Evolutionary conservation across 2,113 vertebrate species (phyloP).

Genomic region (Lathamus discolor): DNA sequence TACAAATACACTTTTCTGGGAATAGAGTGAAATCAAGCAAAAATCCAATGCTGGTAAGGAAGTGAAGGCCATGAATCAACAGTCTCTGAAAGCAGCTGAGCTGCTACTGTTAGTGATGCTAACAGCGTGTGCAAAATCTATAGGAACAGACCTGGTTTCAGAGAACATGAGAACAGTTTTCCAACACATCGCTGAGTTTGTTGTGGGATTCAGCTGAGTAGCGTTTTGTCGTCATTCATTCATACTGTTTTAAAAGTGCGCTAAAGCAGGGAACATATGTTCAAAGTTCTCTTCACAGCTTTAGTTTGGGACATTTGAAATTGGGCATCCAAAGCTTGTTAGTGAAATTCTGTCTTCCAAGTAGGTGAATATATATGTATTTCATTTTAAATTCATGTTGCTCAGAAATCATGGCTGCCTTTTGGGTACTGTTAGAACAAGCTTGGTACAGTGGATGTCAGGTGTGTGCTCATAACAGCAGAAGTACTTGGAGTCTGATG

Average conservation of each 20-base stretch:
- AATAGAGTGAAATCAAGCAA: background rate
- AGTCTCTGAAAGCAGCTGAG: background rate
- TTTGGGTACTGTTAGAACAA: background rate
- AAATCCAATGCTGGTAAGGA: background rate
- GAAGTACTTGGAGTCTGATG: background rate
- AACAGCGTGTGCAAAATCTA: fast-evolving
- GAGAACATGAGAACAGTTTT: background rate
- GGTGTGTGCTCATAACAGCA: fast-evolving
- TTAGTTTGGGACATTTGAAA: background rate
- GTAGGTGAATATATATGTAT: background rate
- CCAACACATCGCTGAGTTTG: background rate
- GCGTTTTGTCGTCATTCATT: background rate
- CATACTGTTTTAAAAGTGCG: background rate
- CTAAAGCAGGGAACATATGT: background rate
- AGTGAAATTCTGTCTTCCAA: background rate
- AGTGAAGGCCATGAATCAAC: background rate
- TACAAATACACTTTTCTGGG: background rate
- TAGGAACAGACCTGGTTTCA: background rate
- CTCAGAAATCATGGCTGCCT: background rate
- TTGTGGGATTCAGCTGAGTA: background rate
- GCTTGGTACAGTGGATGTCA: background rate
- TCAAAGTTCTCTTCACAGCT: background rate
- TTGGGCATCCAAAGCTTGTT: background rate
- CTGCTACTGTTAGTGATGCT: background rate
- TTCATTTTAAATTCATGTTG: background rate